Base-by-base conservation (phyloP, 2,797 vertebrate species). In the Premnoplex brunnescens region DNA sequence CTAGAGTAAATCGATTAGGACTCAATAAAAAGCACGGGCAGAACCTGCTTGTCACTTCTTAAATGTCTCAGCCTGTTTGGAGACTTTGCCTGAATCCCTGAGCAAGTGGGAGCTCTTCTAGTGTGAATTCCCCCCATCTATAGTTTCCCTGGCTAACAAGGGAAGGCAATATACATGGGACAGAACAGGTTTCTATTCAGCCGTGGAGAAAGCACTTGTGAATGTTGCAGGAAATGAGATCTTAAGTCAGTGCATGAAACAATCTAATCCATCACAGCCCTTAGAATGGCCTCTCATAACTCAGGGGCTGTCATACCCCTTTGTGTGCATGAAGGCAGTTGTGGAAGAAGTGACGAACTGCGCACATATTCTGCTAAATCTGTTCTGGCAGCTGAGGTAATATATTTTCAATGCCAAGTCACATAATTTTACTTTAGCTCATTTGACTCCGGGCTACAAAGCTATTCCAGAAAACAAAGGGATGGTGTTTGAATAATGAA, bases 161-260 rank as follows among this genome's bases (percentile, higher is more conserved):
- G 92, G 41, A 85, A 91, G 93, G 85, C 76, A 69, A 59, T 91
- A 56, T 85, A 82, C 88, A 88, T 93, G 92, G 93, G 89, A 90
- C 88, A 89, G 39, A 96, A 78, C 86, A 87, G 94, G 93, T 95
- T 97, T 97, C 97, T 96, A 88, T 95, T 97, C 97, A 97, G 97
- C 93, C 76, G 81, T 97, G 95, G 94, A 97, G 97, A 98, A 97
- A 98, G 97, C 97, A 97, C 97, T 98, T 97, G 97, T 97, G 97
- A 98, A 97, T 97, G 97, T 97, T 98, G 97, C 98, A 98, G 98
- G 97, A 98, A 98, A 98, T 98, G 98, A 98, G 98, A 98, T 98
- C 98, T 98, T 97, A 98, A 98, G 98, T 98, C 97, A 97, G 97
- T 97, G 97, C 97, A 98, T 98, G 98, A 98, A 98, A 97, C 98